These are phyloP conservation scores for Pteria penguin DNA, from an alignment of 2,888 invertebrate genomes.

Conservation along the genomic window DNA sequence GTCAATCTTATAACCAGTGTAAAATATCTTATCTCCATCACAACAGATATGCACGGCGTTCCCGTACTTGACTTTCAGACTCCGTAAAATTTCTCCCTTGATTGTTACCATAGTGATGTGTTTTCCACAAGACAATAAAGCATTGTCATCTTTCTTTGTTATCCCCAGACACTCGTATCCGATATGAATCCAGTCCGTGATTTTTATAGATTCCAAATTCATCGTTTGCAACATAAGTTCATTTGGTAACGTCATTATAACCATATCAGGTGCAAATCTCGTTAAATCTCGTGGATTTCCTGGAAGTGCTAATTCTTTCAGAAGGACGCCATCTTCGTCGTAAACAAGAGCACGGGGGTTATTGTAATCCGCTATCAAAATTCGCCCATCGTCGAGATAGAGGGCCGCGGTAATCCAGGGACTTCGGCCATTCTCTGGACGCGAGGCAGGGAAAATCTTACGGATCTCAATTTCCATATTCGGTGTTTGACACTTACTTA, in stretches of 20 bases:
- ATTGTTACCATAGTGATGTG: constrained; percentile 12
- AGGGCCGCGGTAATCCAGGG: constrained; percentile 24
- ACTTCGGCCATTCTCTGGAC: not conserved
- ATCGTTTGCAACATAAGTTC: constrained; percentile 29
- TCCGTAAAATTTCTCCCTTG: constrained; percentile 5
- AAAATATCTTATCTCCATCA: constrained; percentile 17
- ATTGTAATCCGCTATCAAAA: constrained; percentile 29
- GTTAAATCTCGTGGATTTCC: constrained; percentile 36
- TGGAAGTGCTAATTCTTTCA: constrained; percentile 16
- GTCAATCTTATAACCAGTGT: constrained; percentile 25
- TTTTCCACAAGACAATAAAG: constrained; percentile 8
- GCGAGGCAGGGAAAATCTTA: constrained; percentile 16
- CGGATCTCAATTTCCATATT: constrained; percentile 20
- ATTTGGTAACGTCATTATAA: constrained; percentile 18
- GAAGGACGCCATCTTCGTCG: constrained; percentile 22
- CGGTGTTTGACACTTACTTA: too few species aligned
- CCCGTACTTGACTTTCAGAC: not conserved
- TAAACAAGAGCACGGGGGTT: constrained; percentile 27
- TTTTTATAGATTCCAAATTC: constrained; percentile 1
- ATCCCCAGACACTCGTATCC: constrained; percentile 30
- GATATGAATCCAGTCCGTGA: constrained; percentile 5
- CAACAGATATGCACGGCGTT: constrained; percentile 18
- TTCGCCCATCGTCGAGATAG: constrained; percentile 18
- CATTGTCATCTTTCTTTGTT: not conserved
- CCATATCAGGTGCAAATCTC: constrained; percentile 1